Evolutionary conservation across 2,888 invertebrate species (phyloP).

Genomic region (Chymomyza procnemis): DNA sequence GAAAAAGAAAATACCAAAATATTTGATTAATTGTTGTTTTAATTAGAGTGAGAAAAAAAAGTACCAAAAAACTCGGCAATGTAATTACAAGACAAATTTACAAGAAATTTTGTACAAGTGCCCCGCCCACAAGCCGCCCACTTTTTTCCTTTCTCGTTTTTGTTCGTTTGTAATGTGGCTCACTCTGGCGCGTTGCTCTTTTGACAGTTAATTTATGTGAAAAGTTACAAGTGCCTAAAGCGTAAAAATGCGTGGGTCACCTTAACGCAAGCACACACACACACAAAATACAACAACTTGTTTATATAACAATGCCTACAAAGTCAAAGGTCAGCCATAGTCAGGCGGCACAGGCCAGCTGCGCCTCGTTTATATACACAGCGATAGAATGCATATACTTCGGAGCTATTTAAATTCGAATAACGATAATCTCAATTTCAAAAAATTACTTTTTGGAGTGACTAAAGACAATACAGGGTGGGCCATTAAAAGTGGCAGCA

Average conservation of each 20-base stretch:
- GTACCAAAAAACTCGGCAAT: conserved; percentile 24
- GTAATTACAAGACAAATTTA: conserved; percentile 65
- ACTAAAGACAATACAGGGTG: too few species aligned
- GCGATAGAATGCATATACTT: too few species aligned
- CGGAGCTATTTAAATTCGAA: too few species aligned
- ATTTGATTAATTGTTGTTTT: conserved; percentile 65
- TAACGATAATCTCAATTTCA: too few species aligned
- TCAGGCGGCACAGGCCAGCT: conserved; percentile 6
- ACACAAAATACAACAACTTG: neutral
- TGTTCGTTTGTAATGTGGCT: neutral
- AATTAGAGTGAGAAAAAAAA: conserved; percentile 45
- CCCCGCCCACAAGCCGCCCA: conserved; percentile 25
- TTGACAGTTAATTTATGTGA: conserved; percentile 71
- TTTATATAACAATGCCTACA: conserved; percentile 29
- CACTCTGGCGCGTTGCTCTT: conserved; percentile 37
- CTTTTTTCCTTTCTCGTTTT: neutral
- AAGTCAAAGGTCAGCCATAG: conserved; percentile 43
- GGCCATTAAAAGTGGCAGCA: too few species aligned
- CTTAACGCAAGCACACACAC: conserved; percentile 13
- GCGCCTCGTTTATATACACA: neutral
- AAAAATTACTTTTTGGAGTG: too few species aligned
- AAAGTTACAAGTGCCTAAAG: conserved; percentile 68
- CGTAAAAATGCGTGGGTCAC: conserved; percentile 23
- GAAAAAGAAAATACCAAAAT: conserved; percentile 13
- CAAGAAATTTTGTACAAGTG: conserved; percentile 43